Percentiles rank a stretch among this genome's conserved stretches.
These are phyloP conservation scores for Danionella dracula DNA, from an alignment of 2,797 vertebrate species.

Conservation along the genomic window DNA sequence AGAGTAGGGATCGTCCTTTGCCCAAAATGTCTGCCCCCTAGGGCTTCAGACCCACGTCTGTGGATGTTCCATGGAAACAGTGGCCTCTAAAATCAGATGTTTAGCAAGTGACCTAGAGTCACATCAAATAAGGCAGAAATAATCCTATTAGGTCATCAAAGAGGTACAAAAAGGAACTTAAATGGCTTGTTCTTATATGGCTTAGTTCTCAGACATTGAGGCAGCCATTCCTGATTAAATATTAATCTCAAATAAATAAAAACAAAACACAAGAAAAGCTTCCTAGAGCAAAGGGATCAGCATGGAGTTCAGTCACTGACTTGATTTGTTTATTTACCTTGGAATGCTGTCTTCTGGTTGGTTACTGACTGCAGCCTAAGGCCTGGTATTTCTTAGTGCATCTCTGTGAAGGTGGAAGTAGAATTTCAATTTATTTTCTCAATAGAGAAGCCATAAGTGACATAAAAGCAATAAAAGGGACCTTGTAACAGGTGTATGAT, in stretches of 20 bases:
- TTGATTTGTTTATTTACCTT: not conserved
- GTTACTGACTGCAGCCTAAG: not conserved
- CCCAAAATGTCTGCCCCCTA: slow-evolving; percentile 42
- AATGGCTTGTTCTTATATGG: slow-evolving; percentile 13
- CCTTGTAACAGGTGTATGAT: too few species aligned
- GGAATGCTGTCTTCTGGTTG: not conserved
- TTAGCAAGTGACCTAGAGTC: slow-evolving; percentile 33
- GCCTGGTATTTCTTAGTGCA: too few species aligned
- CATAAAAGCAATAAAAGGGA: too few species aligned
- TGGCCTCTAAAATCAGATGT: slow-evolving; percentile 37
- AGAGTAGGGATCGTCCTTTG: slow-evolving; percentile 43
- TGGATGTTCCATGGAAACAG: slow-evolving; percentile 49
- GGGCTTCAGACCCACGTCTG: slow-evolving; percentile 43
- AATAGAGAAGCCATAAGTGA: too few species aligned
- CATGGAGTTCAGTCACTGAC: not conserved
- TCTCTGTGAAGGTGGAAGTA: too few species aligned
- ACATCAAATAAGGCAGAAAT: slow-evolving; percentile 43
- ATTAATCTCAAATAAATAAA: slow-evolving; percentile 6
- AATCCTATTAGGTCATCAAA: slow-evolving; percentile 37
- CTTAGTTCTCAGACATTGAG: not conserved
- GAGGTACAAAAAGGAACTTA: slow-evolving; percentile 38
- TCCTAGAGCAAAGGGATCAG: not conserved
- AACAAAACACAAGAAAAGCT: slow-evolving; percentile 5
- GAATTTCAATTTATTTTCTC: too few species aligned
- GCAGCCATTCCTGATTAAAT: slow-evolving; percentile 1